Percentiles rank a stretch among this genome's conserved stretches.
Evolutionary conservation across 2,113 vertebrate species (phyloP).

Genomic region (Orthonyx spaldingii): DNA sequence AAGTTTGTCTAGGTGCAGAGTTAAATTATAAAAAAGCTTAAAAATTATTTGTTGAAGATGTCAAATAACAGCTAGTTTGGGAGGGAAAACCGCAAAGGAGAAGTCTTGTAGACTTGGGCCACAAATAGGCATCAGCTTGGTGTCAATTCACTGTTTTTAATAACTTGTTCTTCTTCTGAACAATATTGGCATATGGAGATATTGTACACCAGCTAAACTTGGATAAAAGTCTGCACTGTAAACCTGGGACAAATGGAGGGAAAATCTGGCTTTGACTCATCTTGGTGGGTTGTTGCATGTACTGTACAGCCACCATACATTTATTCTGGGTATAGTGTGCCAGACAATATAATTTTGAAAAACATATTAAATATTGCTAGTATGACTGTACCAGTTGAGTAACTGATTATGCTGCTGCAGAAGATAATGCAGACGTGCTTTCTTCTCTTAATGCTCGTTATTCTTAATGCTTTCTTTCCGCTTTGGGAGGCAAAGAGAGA

Average conservation of each 20-base stretch:
- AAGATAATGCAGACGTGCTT: not conserved
- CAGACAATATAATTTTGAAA: not conserved
- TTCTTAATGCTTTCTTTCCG: not conserved
- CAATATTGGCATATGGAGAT: fast-evolving
- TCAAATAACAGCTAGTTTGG: not conserved
- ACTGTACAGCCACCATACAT: not conserved
- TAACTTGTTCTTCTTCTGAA: not conserved
- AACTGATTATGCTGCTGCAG: not conserved
- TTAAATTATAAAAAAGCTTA: not conserved
- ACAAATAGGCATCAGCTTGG: not conserved
- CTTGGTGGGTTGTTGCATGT: not conserved
- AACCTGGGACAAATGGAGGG: not conserved
- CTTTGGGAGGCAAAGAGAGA: not conserved
- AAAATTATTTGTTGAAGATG: not conserved
- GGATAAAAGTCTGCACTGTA: not conserved
- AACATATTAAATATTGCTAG: not conserved
- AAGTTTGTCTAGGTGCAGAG: not conserved
- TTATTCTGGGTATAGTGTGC: not conserved
- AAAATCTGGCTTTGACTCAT: not conserved
- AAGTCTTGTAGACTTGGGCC: not conserved
- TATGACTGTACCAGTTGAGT: not conserved
- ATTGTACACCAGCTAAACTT: not conserved
- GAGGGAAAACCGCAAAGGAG: not conserved
- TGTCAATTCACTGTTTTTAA: not conserved
- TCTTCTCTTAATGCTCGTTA: not conserved